These are phyloP conservation scores for Timandra comae DNA, from an alignment of 2,888 invertebrate species.

Conservation along the genomic window DNA sequence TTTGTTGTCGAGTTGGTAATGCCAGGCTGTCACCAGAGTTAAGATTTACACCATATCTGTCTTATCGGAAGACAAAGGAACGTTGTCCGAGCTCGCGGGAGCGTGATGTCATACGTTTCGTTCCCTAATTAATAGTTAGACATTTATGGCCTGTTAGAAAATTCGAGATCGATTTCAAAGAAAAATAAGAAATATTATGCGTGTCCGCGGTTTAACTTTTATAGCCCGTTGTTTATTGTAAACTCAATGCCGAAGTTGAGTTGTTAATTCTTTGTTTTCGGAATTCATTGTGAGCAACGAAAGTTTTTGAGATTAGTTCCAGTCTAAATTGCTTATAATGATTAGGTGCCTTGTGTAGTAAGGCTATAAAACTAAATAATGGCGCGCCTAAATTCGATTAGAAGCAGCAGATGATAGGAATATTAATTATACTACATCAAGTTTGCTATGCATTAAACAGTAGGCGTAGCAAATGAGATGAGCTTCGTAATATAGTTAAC, in stretches of 20 bases:
- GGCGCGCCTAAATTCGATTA: too few species aligned
- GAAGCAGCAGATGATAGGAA: too few species aligned
- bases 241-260: slow-evolving; percentile 25
- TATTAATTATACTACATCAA: too few species aligned
- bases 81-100: slow-evolving; percentile 53
- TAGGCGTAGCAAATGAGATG: too few species aligned
- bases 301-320: slow-evolving; percentile 1
- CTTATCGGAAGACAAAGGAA: slow-evolving; percentile 61
- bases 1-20: slow-evolving; percentile 49
- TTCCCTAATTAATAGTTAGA: slow-evolving; percentile 59
- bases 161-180: slow-evolving; percentile 48
- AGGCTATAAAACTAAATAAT: too few species aligned
- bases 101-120: slow-evolving; percentile 61
- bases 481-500: too few species aligned
- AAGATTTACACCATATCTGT: slow-evolving; percentile 66
- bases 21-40: slow-evolving; percentile 53
- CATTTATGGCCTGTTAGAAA: slow-evolving; percentile 50
- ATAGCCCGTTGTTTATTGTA: slow-evolving; percentile 56
- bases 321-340: neutral
- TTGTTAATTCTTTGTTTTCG: slow-evolving; percentile 53
- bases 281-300: slow-evolving; percentile 25
- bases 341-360: slow-evolving; percentile 6
- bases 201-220: slow-evolving; percentile 43
- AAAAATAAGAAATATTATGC: slow-evolving; percentile 53
- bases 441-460: too few species aligned